Evolutionary conservation across 2,888 invertebrate species (phyloP).

Genomic region (Galerucella pusilla): DNA sequence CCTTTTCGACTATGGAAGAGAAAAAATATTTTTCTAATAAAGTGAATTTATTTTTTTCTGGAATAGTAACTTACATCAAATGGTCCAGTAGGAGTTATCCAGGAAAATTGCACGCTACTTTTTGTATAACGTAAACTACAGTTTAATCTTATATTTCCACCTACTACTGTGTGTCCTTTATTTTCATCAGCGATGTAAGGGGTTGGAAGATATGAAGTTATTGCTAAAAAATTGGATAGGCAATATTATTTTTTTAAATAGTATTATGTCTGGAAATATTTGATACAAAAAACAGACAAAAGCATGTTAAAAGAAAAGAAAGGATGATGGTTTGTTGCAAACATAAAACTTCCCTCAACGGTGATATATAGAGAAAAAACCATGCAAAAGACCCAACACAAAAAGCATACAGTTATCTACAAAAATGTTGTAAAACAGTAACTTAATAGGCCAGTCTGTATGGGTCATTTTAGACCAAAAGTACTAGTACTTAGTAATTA

Average conservation of each 20-base stretch:
- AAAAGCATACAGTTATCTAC: no score
- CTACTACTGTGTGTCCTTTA: constrained; percentile 1
- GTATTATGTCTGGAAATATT: not conserved
- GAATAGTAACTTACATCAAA: constrained; percentile 4
- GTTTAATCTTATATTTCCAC: constrained; percentile 2
- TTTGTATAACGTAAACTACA: constrained; percentile 6
- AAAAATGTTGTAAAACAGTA: no score
- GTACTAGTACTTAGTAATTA: no score
- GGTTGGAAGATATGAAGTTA: not conserved
- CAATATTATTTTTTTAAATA: not conserved
- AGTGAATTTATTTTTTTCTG: no score
- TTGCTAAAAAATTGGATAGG: not conserved
- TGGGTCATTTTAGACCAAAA: no score
- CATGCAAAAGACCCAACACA: no score
- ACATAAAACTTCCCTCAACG: no score
- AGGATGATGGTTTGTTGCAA: not conserved
- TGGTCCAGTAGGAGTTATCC: constrained; percentile 2
- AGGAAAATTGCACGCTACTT: not conserved
- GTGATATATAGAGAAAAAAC: no score
- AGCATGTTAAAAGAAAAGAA: not conserved
- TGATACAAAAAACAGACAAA: not conserved
- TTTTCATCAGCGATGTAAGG: not conserved
- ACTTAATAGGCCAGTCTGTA: no score
- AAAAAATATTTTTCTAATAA: not conserved
- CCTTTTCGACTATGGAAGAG: not conserved